These are phyloP conservation scores for Pollenia labialis DNA, from an alignment of 2,888 invertebrate species.

Conservation along the genomic window DNA sequence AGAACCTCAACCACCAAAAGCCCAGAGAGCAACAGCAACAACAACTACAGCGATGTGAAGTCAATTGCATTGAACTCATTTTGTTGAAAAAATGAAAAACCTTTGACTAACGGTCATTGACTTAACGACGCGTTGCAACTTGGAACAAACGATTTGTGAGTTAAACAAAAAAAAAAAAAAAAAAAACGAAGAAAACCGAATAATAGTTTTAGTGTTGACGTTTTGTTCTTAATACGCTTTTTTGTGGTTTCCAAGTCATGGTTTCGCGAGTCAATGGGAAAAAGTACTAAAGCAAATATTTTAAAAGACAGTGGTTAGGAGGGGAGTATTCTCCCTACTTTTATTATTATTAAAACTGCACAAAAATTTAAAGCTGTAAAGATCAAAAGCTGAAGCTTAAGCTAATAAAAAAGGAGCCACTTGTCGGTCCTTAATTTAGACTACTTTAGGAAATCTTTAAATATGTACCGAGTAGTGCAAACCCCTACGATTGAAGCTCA, in stretches of 20 bases:
- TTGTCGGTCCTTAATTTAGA: no score
- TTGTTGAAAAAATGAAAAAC: slow-evolving; percentile 19
- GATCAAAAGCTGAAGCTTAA: no score
- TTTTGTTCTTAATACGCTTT: slow-evolving; percentile 32
- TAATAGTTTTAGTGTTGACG: slow-evolving; percentile 38
- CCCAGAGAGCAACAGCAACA: slow-evolving; percentile 9
- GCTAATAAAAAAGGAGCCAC: no score
- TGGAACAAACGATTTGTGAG: slow-evolving; percentile 8
- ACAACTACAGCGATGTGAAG: background rate
- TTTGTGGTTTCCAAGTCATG: slow-evolving; percentile 58
- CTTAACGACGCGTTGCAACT: slow-evolving; percentile 41
- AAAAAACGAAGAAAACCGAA: slow-evolving; percentile 43
- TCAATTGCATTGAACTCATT: slow-evolving; percentile 67
- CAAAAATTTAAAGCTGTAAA: no score
- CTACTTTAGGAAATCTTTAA: no score
- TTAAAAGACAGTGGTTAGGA: slow-evolving; percentile 21
- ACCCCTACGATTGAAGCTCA: no score
- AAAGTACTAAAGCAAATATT: slow-evolving; percentile 1
- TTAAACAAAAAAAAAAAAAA: background rate
- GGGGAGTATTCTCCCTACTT: no score
- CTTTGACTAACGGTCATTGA: slow-evolving; percentile 66
- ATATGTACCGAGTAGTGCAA: no score
- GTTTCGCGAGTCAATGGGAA: slow-evolving; percentile 48
- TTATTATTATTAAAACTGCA: no score
- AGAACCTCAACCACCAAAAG: slow-evolving; percentile 4